Base-by-base conservation (phyloP, 2,113 vertebrate genomes). In the Xenotilapia caudafasciata region DNA sequence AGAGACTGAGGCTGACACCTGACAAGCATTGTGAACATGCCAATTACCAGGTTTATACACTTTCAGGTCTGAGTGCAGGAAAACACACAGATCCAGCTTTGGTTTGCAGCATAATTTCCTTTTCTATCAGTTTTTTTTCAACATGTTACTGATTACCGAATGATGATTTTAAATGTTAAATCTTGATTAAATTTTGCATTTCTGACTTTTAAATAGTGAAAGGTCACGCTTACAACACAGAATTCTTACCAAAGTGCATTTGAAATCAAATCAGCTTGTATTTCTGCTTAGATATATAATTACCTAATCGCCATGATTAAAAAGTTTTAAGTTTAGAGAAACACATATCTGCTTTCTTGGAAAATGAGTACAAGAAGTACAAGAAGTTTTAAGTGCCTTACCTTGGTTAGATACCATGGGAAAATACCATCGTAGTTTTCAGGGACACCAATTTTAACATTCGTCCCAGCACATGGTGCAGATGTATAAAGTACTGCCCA, bases 401-500 rank as follows among this genome's bases (percentile, higher is more conserved):
- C 97, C 97, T 97, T 97, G 51, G 92, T 89, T 77, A 97, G 95
- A 81, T 96, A 97, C 90, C 96, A 94, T n/a, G 96, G 96, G 89
- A 97, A 96, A 88, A 95, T 97, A 6, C 96, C 97, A 77, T 95
- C 90, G 13, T 95, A 96, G 84, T 97, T 97, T 93, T 97, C 97
- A 12, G 96, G 95, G 70, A 97, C 96, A 65, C 96, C 96, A 17
- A 96, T 96, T 90, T 96, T 96, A 62, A 97, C 92, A 85, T 95
- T 95, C 21, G 93, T 91, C 4, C 89, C 92, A 47, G 92, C 92
- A 26, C 93, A 94, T 9, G 89, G 92, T 54, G 84, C 89, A 75
- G 93, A 84, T 7, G 81, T 77, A 80, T 83, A 11, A 89, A 92
- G 79, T 9, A 92, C 40, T 83, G 88, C 60, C 84, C 95, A 80